Evolutionary conservation across 2,888 invertebrate species (phyloP).

Genomic region (Myathropa florea): DNA sequence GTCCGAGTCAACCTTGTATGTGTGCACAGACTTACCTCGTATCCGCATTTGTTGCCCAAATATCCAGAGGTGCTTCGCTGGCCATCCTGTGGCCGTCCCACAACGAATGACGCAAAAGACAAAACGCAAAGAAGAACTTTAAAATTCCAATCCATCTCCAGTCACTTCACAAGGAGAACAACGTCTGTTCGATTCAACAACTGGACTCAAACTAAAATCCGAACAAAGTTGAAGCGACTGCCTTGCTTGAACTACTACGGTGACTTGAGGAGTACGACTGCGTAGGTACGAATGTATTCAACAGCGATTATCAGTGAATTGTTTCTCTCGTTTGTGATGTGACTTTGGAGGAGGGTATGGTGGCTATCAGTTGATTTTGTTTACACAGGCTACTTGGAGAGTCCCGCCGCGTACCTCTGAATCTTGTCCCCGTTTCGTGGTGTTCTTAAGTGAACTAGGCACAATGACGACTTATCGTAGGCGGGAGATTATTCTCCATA

Average conservation of each 20-base stretch:
- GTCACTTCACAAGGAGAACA: neutral
- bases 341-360: neutral
- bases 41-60: conserved; percentile 59
- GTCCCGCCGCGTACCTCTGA: conserved; percentile 7
- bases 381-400: conserved; percentile 36
- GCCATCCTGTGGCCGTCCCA: conserved; percentile 37
- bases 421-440: neutral
- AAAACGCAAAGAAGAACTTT: neutral
- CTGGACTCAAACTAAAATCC: conserved; percentile 42
- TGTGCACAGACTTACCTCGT: conserved; percentile 37
- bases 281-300: neutral
- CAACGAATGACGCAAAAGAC: conserved; percentile 13
- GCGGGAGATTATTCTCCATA: neutral
- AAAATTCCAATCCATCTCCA: conserved; percentile 28
- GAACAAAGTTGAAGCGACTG: conserved; percentile 3
- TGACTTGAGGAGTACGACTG: conserved; percentile 13
- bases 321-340: conserved; percentile 4
- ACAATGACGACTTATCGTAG: neutral
- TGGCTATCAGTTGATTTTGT: conserved; percentile 63
- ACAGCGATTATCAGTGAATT: conserved; percentile 56
- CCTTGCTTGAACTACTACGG: conserved; percentile 37
- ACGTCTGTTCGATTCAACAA: conserved; percentile 46
- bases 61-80: conserved; percentile 53
- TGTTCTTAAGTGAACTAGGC: neutral
- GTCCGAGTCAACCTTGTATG: neutral